phyloP scores from a whole-genome alignment of 2,797 vertebrate genomes.

The Benthosema pterotum region DNA sequence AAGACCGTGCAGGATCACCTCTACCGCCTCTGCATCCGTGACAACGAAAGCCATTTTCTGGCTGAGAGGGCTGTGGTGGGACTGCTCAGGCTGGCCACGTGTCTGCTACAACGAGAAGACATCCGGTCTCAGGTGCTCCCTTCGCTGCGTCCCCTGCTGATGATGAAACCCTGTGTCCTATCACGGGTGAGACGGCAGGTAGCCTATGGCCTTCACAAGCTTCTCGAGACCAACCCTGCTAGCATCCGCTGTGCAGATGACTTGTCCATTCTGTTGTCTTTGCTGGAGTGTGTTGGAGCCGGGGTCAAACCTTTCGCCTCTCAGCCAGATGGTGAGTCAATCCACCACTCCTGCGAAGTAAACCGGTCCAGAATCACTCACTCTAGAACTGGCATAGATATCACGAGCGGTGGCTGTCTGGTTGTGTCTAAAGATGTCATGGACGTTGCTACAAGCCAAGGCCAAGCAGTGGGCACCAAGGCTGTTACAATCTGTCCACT shows the following conservation, averaged over 20 bases:
- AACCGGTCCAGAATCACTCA: conserved; percentile 89
- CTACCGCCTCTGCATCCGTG: conserved; percentile 93
- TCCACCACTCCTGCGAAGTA: conserved; percentile 87
- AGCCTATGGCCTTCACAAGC: conserved; percentile 94
- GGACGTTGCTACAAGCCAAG: conserved; percentile 76
- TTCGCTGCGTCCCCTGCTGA: conserved; percentile 91
- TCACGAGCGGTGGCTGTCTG: conserved; percentile 93
- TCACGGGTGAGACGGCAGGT: conserved; percentile 92
- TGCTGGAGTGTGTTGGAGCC: conserved; percentile 96
- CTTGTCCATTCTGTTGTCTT: conserved; percentile 96
- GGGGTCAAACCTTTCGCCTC: conserved; percentile 93
- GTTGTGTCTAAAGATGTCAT: conserved; percentile 96
- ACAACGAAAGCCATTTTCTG: conserved; percentile 94
- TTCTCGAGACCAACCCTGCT: conserved; percentile 97
- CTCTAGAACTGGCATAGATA: conserved; percentile 90
- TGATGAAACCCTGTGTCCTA: conserved; percentile 96
- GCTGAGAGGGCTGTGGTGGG: conserved; percentile 97
- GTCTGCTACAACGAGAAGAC: conserved; percentile 92
- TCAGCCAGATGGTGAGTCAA: conserved; percentile 94
- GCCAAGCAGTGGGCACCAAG: conserved; percentile 66
- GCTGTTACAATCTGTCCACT: conserved; percentile 79
- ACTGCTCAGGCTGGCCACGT: conserved; percentile 92
- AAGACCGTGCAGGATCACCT: conserved; percentile 95
- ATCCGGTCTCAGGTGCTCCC: conserved; percentile 95
- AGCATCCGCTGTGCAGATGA: conserved; percentile 97